Percentiles rank a stretch among this genome's conserved stretches.
These are phyloP conservation scores for Streptopelia turtur DNA, from an alignment of 2,797 vertebrate species.

Conservation along the genomic window DNA sequence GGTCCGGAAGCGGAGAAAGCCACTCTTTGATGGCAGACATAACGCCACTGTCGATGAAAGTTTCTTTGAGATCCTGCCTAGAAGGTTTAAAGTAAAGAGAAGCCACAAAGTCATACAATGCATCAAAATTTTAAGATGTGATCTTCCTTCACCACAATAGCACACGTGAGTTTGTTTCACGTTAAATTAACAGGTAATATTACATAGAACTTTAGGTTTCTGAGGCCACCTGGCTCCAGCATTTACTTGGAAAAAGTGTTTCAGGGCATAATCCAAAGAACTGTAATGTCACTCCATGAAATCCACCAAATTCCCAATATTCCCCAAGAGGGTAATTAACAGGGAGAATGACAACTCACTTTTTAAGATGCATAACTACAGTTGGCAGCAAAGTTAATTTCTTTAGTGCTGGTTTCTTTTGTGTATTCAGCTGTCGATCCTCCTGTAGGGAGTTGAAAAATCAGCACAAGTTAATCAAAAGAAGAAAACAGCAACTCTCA, in stretches of 20 bases:
- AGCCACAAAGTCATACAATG: background rate
- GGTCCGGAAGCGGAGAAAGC: constrained; percentile 96
- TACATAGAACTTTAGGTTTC: background rate
- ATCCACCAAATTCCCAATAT: background rate
- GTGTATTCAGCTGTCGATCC: constrained; percentile 93
- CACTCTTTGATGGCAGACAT: constrained; percentile 99
- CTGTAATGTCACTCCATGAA: background rate
- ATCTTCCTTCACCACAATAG: background rate
- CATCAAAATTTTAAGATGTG: background rate
- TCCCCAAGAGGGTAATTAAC: background rate
- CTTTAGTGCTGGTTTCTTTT: constrained; percentile 96
- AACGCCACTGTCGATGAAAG: constrained; percentile 97
- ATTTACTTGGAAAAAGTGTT: background rate
- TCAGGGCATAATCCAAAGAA: background rate
- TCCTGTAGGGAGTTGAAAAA: constrained; percentile 81
- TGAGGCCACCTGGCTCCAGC: background rate
- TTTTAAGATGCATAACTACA: constrained; percentile 98
- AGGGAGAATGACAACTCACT: constrained; percentile 81
- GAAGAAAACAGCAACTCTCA: background rate
- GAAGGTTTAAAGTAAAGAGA: constrained; percentile 16
- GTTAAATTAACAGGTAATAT: background rate
- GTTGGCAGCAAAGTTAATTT: constrained; percentile 95
- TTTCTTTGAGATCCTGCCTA: constrained; percentile 97
- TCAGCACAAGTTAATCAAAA: background rate
- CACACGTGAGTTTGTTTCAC: background rate